A percentile compares a stretch with the other conserved stretches of the same genome.
These are phyloP conservation scores for Thamnophis sirtalis DNA, from an alignment of 2,113 vertebrate species.

Conservation along the genomic window DNA sequence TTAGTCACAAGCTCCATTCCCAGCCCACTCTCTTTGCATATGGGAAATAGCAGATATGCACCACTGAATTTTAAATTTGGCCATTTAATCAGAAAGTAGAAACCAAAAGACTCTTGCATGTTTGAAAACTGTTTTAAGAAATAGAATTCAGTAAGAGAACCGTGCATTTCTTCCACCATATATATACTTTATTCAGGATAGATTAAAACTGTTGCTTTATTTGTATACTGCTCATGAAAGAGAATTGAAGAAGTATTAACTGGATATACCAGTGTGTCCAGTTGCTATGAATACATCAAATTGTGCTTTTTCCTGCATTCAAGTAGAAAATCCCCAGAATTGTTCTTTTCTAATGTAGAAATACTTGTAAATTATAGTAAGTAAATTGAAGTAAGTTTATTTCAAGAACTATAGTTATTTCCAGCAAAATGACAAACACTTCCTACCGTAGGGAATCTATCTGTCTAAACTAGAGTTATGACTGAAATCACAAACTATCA, in stretches of 20 bases:
- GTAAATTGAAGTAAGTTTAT: neutral
- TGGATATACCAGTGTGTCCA: neutral
- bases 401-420: neutral
- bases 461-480: neutral
- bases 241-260: neutral
- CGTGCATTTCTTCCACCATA: neutral
- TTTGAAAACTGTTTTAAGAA: slow-evolving; percentile 33
- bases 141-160: neutral
- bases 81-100: neutral
- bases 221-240: neutral
- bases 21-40: neutral
- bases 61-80: neutral
- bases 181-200: neutral
- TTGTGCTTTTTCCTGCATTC: neutral
- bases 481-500: neutral
- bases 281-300: neutral
- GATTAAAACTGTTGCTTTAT: neutral
- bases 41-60: neutral
- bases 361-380: neutral
- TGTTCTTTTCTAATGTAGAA: neutral
- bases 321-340: neutral
- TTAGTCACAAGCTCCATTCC: neutral
- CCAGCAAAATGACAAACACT: neutral
- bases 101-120: neutral
- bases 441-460: neutral